Evolutionary conservation across 2,888 invertebrate species (phyloP).

Genomic region (Napeogenes sylphis): DNA sequence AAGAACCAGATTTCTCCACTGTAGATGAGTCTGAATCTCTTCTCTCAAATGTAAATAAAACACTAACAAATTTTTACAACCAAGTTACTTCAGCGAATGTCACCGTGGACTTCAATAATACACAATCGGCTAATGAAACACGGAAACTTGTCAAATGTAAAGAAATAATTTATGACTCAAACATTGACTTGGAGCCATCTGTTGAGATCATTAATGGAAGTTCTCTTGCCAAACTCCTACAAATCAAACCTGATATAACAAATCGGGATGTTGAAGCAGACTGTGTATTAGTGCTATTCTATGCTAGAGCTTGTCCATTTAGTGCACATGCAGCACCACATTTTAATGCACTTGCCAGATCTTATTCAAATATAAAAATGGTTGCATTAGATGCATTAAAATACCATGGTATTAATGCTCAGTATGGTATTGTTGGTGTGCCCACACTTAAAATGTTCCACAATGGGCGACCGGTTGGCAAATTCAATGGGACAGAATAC

Average conservation of each 20-base stretch:
- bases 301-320: conserved; percentile 92
- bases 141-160: conserved; percentile 66
- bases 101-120: conserved; percentile 58
- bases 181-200: conserved; percentile 55
- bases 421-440: conserved; percentile 93
- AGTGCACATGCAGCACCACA: conserved; percentile 93
- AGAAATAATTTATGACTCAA: conserved; percentile 56
- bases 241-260: conserved; percentile 80
- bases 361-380: conserved; percentile 91
- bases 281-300: conserved; percentile 91
- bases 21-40: conserved; percentile 70
- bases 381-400: conserved; percentile 93
- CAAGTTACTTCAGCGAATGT: conserved; percentile 67
- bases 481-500: conserved; percentile 89
- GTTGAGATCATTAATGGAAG: conserved; percentile 85
- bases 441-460: conserved; percentile 93
- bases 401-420: conserved; percentile 90
- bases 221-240: conserved; percentile 81
- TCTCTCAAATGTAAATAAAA: conserved; percentile 68
- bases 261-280: conserved; percentile 79
- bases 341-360: conserved; percentile 92
- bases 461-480: conserved; percentile 89
- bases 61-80: conserved; percentile 64
- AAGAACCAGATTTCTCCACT: conserved; percentile 57
- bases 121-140: conserved; percentile 59